Conservation (phyloP, 2,113 vertebrate species). For the Crotalus horridus region DNA sequence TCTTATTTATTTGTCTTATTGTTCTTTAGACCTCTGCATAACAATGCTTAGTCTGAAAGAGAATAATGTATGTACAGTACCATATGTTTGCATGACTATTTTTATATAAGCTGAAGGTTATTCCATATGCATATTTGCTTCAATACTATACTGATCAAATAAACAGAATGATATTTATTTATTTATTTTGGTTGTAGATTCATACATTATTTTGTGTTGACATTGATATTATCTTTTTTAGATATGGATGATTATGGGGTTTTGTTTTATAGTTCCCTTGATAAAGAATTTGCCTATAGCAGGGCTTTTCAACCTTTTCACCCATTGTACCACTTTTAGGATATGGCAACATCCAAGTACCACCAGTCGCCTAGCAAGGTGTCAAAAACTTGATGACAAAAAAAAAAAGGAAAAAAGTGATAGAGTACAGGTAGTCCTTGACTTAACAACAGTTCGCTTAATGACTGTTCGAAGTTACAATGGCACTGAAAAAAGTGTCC, state of each 20-base stretch:
- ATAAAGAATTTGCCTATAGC: not conserved
- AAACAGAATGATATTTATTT: not conserved
- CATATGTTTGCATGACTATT: not conserved
- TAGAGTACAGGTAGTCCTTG: too few species aligned
- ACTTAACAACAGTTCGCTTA: too few species aligned
- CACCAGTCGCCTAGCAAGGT: too few species aligned
- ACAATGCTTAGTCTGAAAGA: not conserved
- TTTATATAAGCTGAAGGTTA: not conserved
- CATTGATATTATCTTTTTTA: not conserved
- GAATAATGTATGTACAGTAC: not conserved
- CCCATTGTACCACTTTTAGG: too few species aligned
- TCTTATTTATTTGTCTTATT: not conserved
- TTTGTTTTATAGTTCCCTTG: not conserved
- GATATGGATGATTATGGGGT: not conserved
- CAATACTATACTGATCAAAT: not conserved
- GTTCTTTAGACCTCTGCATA: not conserved
- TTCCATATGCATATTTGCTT: not conserved
- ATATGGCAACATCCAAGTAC: too few species aligned
- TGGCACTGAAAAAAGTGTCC: too few species aligned
- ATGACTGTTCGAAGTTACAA: too few species aligned
- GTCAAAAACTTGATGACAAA: too few species aligned
- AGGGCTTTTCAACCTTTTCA: not conserved
- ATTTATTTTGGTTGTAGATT: not conserved
- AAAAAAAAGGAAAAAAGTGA: too few species aligned
- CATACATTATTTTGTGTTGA: not conserved